Evolutionary conservation across 1,140 invertebrate species (phyloP).

Genomic region (Contarinia nasturtii): DNA sequence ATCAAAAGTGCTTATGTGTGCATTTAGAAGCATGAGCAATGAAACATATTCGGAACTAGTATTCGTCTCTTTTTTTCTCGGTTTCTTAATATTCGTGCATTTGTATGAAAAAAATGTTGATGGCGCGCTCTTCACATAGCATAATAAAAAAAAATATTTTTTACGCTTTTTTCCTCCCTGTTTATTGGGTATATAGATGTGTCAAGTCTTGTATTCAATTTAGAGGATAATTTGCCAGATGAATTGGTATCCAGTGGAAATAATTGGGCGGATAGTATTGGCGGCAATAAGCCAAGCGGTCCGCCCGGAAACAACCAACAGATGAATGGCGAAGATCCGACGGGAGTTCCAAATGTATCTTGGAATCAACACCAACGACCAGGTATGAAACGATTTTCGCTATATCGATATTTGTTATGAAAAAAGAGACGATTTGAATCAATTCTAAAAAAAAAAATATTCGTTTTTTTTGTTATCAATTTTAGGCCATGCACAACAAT

Average conservation of each 20-base stretch:
- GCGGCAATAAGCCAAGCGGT: constrained; percentile 45
- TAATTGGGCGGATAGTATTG: constrained; percentile 46
- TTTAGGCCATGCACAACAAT: constrained; percentile 12
- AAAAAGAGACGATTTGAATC: constrained; percentile 15
- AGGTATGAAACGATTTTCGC: no score
- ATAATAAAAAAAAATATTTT: background rate
- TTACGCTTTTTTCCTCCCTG: background rate
- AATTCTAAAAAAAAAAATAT: constrained; percentile 25
- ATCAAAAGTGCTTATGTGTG: background rate
- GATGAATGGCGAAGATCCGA: constrained; percentile 40
- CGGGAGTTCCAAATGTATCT: constrained; percentile 17
- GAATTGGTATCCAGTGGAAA: constrained; percentile 54
- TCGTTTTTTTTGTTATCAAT: no score
- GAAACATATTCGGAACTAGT: background rate
- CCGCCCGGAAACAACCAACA: constrained; percentile 52
- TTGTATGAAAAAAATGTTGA: background rate
- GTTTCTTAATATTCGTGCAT: background rate
- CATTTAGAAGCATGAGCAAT: background rate
- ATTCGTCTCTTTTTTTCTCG: background rate
- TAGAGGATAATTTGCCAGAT: constrained; percentile 84
- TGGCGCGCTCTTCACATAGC: background rate
- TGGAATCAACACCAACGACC: constrained; percentile 23
- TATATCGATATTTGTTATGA: no score
- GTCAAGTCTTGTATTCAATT: constrained; percentile 10
- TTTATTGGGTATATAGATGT: background rate